A percentile compares a stretch with the other conserved stretches of the same genome.
phyloP scores from a whole-genome alignment of 2,113 vertebrate genomes.

The Labeo catla region DNA sequence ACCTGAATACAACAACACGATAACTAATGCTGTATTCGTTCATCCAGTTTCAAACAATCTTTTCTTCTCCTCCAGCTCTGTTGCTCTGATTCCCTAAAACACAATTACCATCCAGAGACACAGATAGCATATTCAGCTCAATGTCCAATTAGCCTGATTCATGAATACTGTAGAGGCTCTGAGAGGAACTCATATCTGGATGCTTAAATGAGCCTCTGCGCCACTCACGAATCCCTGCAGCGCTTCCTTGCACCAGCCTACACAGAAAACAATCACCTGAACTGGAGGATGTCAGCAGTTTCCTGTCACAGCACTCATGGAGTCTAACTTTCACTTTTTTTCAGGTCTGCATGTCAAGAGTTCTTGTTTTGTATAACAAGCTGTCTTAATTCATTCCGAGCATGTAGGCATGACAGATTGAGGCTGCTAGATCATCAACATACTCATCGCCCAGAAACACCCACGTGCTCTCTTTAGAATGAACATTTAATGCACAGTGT shows the following conservation, averaged over 20 bases:
- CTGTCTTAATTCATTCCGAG: slow-evolving; percentile 6
- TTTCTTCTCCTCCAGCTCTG: not conserved
- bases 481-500: not conserved
- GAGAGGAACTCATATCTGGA: not conserved
- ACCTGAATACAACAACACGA: not conserved
- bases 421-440: not conserved
- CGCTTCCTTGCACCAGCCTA: not conserved
- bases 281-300: not conserved
- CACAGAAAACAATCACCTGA: slow-evolving; percentile 3
- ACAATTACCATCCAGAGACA: slow-evolving; percentile 15
- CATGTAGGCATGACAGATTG: not conserved
- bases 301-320: not conserved
- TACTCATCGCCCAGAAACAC: not conserved
- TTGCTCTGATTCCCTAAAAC: slow-evolving; percentile 15
- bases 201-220: not conserved
- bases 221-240: not conserved
- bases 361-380: not conserved
- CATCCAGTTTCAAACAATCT: not conserved
- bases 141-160: slow-evolving; percentile 25
- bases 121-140: slow-evolving; percentile 20
- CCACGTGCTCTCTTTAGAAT: not conserved
- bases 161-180: not conserved
- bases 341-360: not conserved
- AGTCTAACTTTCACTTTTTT: not conserved
- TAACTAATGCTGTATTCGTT: not conserved